Percentiles rank a stretch among this genome's conserved stretches.
Evolutionary conservation across 2,113 vertebrate species (phyloP).

Genomic region (Larimichthys crocea): DNA sequence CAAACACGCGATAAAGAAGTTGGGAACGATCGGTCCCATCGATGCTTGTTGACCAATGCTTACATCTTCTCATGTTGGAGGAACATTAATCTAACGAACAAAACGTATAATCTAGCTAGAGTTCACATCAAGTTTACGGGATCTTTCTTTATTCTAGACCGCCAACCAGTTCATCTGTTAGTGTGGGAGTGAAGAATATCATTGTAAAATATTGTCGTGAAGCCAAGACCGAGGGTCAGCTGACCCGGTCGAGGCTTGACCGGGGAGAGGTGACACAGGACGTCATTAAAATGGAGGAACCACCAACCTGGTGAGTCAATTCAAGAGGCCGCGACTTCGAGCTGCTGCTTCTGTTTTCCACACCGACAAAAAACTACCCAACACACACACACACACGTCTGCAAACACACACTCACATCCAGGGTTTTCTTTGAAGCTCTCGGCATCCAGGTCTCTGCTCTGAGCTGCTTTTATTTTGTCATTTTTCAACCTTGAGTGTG

Average conservation of each 20-base stretch:
- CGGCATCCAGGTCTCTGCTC: not conserved
- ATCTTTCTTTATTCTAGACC: conserved; percentile 26
- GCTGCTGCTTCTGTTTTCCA: conserved; percentile 85
- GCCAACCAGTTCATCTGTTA: conserved; percentile 57
- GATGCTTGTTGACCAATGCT: not conserved
- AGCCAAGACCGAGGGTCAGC: conserved; percentile 91
- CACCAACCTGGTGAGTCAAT: conserved; percentile 97
- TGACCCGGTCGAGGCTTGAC: conserved; percentile 90
- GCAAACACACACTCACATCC: not conserved
- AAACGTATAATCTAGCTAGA: conserved; percentile 31
- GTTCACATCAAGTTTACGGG: not conserved
- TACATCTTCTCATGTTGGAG: conserved; percentile 12
- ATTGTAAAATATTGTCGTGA: conserved; percentile 94
- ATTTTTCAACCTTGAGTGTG: not conserved
- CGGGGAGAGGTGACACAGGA: conserved; percentile 71
- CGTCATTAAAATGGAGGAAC: conserved; percentile 89
- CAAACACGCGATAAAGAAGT: too few species aligned
- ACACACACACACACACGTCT: not conserved
- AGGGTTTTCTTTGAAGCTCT: not conserved
- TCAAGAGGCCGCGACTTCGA: conserved; percentile 82
- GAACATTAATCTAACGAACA: too few species aligned
- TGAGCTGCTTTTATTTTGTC: not conserved
- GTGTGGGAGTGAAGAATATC: conserved; percentile 90
- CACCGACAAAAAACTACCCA: conserved; percentile 71
- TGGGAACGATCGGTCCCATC: too few species aligned